These are phyloP conservation scores for Thunnus albacares DNA, from an alignment of 2,797 vertebrate species.

Conservation along the genomic window DNA sequence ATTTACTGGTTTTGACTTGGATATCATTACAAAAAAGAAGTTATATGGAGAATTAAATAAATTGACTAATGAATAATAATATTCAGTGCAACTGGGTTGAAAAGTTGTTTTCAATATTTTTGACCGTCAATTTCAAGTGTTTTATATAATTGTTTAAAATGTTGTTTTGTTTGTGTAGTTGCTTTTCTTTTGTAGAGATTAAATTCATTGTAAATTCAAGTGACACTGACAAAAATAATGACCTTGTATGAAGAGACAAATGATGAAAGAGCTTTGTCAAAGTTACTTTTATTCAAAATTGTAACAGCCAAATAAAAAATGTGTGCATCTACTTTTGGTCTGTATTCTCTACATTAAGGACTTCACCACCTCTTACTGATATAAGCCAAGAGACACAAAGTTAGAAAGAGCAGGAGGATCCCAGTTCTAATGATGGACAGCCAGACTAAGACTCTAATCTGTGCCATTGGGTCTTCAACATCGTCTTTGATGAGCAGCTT, in stretches of 20 bases:
- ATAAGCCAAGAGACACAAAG: constrained; percentile 8
- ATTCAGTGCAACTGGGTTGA: too few species aligned
- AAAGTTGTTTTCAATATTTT: too few species aligned
- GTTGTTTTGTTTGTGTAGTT: too few species aligned
- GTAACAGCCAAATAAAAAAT: not conserved
- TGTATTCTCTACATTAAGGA: not conserved
- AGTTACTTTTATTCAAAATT: constrained; percentile 1
- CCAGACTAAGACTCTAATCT: constrained; percentile 38
- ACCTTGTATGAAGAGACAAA: not conserved
- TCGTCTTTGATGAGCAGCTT: constrained; percentile 24
- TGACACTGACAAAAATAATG: not conserved
- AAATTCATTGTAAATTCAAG: not conserved
- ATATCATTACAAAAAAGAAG: too few species aligned
- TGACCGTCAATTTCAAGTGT: too few species aligned
- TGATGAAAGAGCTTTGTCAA: not conserved
- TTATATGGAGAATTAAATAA: too few species aligned
- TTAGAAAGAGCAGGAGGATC: constrained; percentile 31
- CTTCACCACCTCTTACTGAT: not conserved
- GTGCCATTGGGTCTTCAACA: not conserved
- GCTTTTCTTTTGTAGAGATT: not conserved
- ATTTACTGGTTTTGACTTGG: too few species aligned
- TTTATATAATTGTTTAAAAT: too few species aligned
- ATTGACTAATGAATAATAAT: too few species aligned
- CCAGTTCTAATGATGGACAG: constrained; percentile 50
- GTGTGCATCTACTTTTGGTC: not conserved